Evolutionary conservation across 2,113 vertebrate genomes (phyloP).

Genomic region (Cichladusa arquata): DNA sequence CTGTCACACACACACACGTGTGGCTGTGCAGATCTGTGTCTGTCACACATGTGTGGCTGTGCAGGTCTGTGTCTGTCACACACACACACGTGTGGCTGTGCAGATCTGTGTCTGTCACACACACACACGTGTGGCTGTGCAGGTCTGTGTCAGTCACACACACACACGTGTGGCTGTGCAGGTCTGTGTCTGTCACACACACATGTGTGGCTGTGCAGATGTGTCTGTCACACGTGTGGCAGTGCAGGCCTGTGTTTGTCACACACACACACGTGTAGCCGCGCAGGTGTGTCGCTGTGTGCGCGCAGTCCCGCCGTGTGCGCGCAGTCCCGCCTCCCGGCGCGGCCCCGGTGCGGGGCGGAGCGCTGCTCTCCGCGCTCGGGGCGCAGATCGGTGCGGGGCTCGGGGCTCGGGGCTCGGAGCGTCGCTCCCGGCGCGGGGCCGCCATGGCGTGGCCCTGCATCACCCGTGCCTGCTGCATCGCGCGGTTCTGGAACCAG

Average conservation of each 20-base stretch:
- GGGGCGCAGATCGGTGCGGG: not conserved
- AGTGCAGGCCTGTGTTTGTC: no score
- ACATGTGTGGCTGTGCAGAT: no score
- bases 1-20: no score
- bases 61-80: no score
- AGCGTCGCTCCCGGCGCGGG: not conserved
- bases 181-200: no score
- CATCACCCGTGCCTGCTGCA: slow-evolving; percentile 96
- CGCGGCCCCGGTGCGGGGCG: not conserved
- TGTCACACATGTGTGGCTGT: no score
- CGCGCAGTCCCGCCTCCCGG: not conserved
- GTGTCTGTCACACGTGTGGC: no score
- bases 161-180: no score
- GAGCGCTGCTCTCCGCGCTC: not conserved
- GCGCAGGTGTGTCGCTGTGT: not conserved
- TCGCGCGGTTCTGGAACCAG: slow-evolving; percentile 97
- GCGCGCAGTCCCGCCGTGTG: not conserved
- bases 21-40: not conserved
- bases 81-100: no score
- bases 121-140: not conserved
- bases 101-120: not conserved
- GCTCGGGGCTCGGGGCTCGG: not conserved
- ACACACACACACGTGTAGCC: no score
- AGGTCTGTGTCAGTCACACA: no score
- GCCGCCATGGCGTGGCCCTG: slow-evolving; percentile 94